Percentiles rank a stretch among this genome's conserved stretches.
Evolutionary conservation across 2,113 vertebrate genomes (phyloP).

Genomic region (Ancistrus triradiatus): DNA sequence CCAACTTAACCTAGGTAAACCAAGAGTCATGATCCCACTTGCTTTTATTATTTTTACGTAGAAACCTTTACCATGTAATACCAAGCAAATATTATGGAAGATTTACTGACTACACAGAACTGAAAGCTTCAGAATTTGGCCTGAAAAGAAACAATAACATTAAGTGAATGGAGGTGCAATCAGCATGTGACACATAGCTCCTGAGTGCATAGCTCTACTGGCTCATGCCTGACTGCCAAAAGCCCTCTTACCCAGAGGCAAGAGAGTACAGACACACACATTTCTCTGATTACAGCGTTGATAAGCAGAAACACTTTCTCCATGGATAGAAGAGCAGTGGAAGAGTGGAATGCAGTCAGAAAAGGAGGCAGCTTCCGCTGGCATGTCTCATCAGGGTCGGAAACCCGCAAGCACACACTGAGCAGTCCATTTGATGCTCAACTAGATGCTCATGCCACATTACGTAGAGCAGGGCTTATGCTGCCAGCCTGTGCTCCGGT

Average conservation of each 20-base stretch:
- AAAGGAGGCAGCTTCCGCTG: conserved; percentile 31
- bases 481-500: conserved; percentile 60
- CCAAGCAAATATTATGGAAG: conserved; percentile 34
- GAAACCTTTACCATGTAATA: conserved; percentile 9
- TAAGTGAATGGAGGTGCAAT: conserved; percentile 23
- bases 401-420: conserved; percentile 19
- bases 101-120: conserved; percentile 25
- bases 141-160: conserved; percentile 46
- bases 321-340: conserved; percentile 54
- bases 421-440: conserved; percentile 39
- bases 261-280: conserved; percentile 23
- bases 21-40: conserved; percentile 30
- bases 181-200: conserved; percentile 21
- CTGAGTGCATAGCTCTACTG: conserved; percentile 15
- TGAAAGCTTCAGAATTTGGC: conserved; percentile 35
- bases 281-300: conserved; percentile 41
- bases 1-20: conserved; percentile 38
- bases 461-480: conserved; percentile 54
- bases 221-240: conserved; percentile 43
- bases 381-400: conserved; percentile 22
- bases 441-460: conserved; percentile 67
- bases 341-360: conserved; percentile 47
- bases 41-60: conserved; percentile 21
- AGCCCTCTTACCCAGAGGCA: conserved; percentile 31
- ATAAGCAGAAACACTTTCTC: conserved; percentile 46